Conservation (phyloP, 2,888 invertebrate species). For the Cetonia aurata region DNA sequence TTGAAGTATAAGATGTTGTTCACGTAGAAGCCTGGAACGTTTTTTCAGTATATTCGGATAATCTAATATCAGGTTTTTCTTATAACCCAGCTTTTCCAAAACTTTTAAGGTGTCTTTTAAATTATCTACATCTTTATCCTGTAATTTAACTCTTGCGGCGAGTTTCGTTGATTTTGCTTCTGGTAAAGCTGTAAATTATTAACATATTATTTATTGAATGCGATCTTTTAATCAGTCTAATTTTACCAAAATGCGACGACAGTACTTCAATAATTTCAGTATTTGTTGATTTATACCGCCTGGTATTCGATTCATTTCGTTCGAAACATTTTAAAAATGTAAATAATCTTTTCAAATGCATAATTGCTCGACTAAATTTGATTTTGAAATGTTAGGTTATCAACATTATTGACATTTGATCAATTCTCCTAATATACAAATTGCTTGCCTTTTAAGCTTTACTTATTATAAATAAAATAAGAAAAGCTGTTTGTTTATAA, state of each 20-base stretch:
- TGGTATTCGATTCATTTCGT: conserved; percentile 1
- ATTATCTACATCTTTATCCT: conserved; percentile 48
- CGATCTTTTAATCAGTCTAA: conserved; percentile 42
- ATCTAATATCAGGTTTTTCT: conserved; percentile 68
- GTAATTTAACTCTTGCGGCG: background rate
- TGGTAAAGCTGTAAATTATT: conserved; percentile 41
- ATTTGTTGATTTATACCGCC: conserved; percentile 13
- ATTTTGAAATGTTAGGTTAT: conserved; percentile 31
- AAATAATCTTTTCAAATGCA: conserved; percentile 22
- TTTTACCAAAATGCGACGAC: conserved; percentile 3
- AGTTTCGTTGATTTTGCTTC: background rate
- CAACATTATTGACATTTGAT: background rate
- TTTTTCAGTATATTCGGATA: conserved; percentile 72
- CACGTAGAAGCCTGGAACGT: conserved; percentile 71
- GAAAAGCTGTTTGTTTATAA: too few relatives aligned
- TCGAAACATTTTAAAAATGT: conserved; percentile 27
- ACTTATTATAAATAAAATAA: too few relatives aligned
- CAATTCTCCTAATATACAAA: conserved; percentile 3
- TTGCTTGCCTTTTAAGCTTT: too few relatives aligned
- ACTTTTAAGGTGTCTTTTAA: conserved; percentile 46
- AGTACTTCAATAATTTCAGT: background rate
- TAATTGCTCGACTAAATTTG: background rate
- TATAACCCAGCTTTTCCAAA: conserved; percentile 48
- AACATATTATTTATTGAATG: conserved; percentile 43
- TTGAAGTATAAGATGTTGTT: conserved; percentile 72